Base-by-base conservation (phyloP, 2,888 invertebrate species). In the Metellina segmentata region DNA sequence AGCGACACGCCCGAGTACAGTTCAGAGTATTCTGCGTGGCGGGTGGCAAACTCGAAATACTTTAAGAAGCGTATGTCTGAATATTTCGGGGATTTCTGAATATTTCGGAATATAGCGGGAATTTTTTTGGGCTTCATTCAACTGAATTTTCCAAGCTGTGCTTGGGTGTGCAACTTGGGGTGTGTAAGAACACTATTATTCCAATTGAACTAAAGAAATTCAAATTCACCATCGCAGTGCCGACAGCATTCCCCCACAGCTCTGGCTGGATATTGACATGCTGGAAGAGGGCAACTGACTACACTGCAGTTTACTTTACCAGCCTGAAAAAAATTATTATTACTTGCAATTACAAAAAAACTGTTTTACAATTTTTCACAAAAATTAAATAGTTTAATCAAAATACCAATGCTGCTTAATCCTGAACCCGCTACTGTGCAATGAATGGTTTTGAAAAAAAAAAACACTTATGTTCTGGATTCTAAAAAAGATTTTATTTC, bases 261-360 rank as follows among this genome's bases (percentile, higher is more conserved):
- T 69, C 89, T 81, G 4, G 86, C 82, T 48, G 92, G 92, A 51
- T 92, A 87, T 13, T 90, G 92, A 74, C 92, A 92, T 6, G 75
- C 19, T 48, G 85, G 89, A 61, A 92, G 49, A 53, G 92, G 72
- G 52, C 92, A 92, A 11, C 89, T 85, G 16, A 92, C 51, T 7
- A 89, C 89, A 19, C 75, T 81, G 20, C 92, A 92, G 7, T 81
- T 88, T n/a, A 92, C 92, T 85, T 92, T 81, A 48, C 92, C 92
- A 53, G 4, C 70, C 92, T 92, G 51, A 20, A 78, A 70, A 5
- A 51, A 11, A 61, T 69, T 69, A 16, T n/a, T 5, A n/a, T n/a
- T n/a, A n/a, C 13, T 7, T 16, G 7, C 7, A 69, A 13, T 4
- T n/a, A 69, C 13, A n/a, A 5, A 69, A 5, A 69, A n/a, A n/a